Base-by-base conservation (phyloP, 1,140 invertebrate species). In the Thalassaphorura encarpata region DNA sequence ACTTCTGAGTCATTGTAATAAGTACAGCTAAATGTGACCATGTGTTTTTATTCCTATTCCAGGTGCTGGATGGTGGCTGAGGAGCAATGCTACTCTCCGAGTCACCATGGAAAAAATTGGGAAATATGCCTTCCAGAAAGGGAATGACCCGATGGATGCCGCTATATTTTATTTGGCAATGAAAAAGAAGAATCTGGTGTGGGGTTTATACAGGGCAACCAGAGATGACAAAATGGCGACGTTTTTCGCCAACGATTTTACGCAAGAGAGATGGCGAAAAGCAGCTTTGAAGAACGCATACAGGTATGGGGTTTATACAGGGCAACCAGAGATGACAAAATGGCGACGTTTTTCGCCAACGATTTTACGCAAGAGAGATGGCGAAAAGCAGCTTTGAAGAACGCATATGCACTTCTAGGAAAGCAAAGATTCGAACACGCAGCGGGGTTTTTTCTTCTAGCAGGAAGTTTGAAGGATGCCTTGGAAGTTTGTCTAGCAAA, bases 281-380 rank as follows among this genome's bases (percentile, higher is more conserved):
- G 93, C 93, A 3, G 95, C 96, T 0, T 69, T 97, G 23, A 99
- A 98, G 39, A 99, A 99, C 73, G 96, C 96, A 0, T 99, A 94
- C 70, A n/a, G n/a, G n/a, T n/a, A n/a, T 97, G 93, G 87, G 95
- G 93, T 3, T 71, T 99, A 3, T 99, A 93, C 72, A 77, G 91
- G 56, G 94, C 85, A 2, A 83, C 87, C 50, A 72, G 82, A 11
- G 89, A 99, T 67, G 83, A 87, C 11, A 84, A 87, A 66, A 98
- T 99, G 94, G 89, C 88, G 0, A 71, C 77, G 2, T 99, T 99
- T 73, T 99, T 99, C 70, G 73, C 84, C 8, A 93, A 98, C 69
- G 92, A 99, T 69, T 99, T 99, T 68, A 72, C 73, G 1, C 83
- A 95, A 71, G 87, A 95, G 67, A 73, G 92, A 51, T 97, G 94